A percentile compares a stretch with the other conserved stretches of the same genome.
phyloP scores from a whole-genome alignment of 2,797 vertebrate species.

The Vespertilio murinus region DNA sequence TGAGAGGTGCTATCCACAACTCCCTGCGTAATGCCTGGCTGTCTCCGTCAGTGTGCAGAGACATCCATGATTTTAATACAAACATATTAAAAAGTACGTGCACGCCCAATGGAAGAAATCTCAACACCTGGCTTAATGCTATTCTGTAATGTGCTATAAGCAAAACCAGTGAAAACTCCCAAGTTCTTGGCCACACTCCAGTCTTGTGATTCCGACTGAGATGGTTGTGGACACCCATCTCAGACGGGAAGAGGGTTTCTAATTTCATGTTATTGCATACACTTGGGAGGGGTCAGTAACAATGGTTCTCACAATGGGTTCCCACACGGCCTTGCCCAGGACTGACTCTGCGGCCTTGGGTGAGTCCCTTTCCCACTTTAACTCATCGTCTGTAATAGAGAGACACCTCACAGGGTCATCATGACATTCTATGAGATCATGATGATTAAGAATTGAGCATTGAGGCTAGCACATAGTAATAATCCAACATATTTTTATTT shows the following conservation, averaged over 20 bases:
- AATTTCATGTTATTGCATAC: neutral
- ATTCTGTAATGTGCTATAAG: neutral
- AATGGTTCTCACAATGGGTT: neutral
- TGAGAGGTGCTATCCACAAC: neutral
- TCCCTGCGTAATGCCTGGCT: neutral
- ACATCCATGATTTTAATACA: neutral
- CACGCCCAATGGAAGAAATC: neutral
- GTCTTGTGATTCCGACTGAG: neutral
- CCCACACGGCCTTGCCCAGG: neutral
- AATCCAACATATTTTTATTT: constrained; percentile 4
- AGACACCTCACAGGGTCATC: neutral
- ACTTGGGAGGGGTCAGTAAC: neutral
- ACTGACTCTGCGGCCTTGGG: neutral
- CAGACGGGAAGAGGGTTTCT: neutral
- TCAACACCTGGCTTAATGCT: neutral
- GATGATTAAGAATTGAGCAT: neutral
- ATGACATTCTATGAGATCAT: neutral
- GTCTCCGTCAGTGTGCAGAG: neutral
- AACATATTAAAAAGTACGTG: neutral
- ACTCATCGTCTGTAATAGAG: neutral
- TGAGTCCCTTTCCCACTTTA: neutral
- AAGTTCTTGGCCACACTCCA: neutral
- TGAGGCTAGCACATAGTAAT: neutral
- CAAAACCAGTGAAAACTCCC: neutral
- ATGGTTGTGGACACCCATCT: no score